phyloP scores from a whole-genome alignment of 92 coral and sea anemone genomes.

The Scolanthus callimorphus region DNA sequence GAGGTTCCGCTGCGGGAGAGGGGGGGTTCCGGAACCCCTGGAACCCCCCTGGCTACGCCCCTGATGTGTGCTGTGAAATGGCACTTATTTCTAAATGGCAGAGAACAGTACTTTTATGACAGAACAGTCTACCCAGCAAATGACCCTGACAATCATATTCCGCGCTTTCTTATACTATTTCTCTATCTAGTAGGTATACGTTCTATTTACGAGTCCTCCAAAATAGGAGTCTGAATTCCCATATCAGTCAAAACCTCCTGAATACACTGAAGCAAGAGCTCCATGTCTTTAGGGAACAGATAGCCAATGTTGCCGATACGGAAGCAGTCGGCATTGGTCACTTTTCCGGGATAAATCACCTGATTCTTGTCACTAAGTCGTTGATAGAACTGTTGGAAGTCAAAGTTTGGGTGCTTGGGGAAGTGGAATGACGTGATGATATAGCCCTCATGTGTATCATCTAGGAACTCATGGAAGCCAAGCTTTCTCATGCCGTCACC shows the following conservation, averaged over 20 bases:
- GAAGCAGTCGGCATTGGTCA: constrained; percentile 85
- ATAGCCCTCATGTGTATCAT: constrained; percentile 92
- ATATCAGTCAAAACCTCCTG: constrained; percentile 73
- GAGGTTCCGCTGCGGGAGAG: too few species aligned
- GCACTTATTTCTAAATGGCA: too few species aligned
- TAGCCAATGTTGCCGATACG: constrained; percentile 93
- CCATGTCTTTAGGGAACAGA: constrained; percentile 90
- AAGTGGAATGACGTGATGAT: constrained; percentile 88
- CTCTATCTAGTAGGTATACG: too few species aligned
- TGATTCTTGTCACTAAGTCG: constrained; percentile 79
- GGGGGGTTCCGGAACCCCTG: too few species aligned
- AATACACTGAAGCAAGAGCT: constrained; percentile 71
- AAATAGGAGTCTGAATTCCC: constrained; percentile 69
- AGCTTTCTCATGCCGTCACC: constrained; percentile 87
- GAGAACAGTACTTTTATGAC: too few species aligned
- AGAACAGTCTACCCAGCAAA: too few species aligned
- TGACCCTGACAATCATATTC: too few species aligned
- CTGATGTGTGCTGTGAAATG: too few species aligned
- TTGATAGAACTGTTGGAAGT: constrained; percentile 78
- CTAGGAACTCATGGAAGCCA: constrained; percentile 88
- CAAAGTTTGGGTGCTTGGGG: constrained; percentile 87
- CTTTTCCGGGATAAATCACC: constrained; percentile 96
- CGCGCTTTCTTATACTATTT: too few species aligned
- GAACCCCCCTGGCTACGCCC: too few species aligned
- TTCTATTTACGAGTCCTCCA: constrained; percentile 1